Percentiles rank a stretch among this genome's conserved stretches.
phyloP scores from a whole-genome alignment of 2,113 vertebrate species.

The Vimba vimba region DNA sequence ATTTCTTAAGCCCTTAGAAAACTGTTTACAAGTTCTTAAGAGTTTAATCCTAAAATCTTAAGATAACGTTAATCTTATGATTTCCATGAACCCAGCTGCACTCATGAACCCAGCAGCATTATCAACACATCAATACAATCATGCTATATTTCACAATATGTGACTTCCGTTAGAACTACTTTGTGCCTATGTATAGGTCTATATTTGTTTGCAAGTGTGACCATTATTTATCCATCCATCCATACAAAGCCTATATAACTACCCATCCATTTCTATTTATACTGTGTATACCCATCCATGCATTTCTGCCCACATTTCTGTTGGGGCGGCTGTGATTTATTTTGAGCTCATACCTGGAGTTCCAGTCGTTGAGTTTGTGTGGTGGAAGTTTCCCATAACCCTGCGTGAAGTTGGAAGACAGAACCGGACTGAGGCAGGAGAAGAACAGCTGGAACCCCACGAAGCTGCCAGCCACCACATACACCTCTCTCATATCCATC shows the following conservation, averaged over 20 bases:
- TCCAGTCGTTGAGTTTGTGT: conserved; percentile 78
- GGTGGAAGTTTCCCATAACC: conserved; percentile 69
- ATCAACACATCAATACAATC: not conserved
- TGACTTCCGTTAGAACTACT: not conserved
- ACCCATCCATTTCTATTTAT: not conserved
- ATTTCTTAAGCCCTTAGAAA: not conserved
- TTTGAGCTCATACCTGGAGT: conserved; percentile 76
- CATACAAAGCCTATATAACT: not conserved
- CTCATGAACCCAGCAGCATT: not conserved
- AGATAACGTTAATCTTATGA: not conserved
- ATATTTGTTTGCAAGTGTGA: not conserved
- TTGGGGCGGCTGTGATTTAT: not conserved
- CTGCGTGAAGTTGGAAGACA: conserved; percentile 69
- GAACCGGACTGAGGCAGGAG: conserved; percentile 70
- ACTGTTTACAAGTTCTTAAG: too few relatives aligned
- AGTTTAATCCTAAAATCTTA: too few relatives aligned
- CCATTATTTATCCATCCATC: not conserved
- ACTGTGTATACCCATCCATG: not conserved
- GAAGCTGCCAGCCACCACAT: conserved; percentile 78
- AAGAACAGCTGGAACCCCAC: conserved; percentile 78
- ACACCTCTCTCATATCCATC: conserved; percentile 82
- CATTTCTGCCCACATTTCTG: not conserved
- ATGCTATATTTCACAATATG: not conserved
- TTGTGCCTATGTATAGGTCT: too few relatives aligned
- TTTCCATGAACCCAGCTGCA: not conserved